These are phyloP conservation scores for Brachypodius melanocephalos DNA, from an alignment of 2,113 vertebrate species.

Conservation along the genomic window DNA sequence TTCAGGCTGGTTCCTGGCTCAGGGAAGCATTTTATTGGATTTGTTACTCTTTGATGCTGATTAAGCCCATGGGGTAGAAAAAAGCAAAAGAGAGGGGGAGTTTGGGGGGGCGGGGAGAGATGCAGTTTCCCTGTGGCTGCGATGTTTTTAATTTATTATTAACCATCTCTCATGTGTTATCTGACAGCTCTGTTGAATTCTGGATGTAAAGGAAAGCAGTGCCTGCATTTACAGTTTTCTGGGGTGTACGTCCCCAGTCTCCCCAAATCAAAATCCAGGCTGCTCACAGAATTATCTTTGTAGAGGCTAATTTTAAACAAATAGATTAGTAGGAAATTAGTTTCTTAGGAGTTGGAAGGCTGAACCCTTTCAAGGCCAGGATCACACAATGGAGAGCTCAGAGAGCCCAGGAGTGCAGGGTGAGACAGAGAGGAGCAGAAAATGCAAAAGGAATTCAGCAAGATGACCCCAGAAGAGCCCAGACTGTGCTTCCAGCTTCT, in stretches of 20 bases:
- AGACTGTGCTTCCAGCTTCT: neutral
- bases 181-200: slow-evolving; percentile 57
- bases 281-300: slow-evolving; percentile 10
- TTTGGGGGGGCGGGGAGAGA: slow-evolving; percentile 30
- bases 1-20: slow-evolving; percentile 68
- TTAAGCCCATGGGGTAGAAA: slow-evolving; percentile 76
- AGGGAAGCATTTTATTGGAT: slow-evolving; percentile 79
- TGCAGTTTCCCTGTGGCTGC: slow-evolving; percentile 56
- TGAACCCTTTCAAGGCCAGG: neutral
- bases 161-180: slow-evolving; percentile 68
- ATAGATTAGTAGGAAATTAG: slow-evolving; percentile 30
- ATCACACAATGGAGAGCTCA: neutral
- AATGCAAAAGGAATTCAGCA: neutral
- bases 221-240: slow-evolving; percentile 41
- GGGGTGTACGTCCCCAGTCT: neutral
- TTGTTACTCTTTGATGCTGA: slow-evolving; percentile 80
- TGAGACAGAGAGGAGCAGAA: neutral
- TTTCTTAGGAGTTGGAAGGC: neutral
- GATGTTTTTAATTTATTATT: slow-evolving; percentile 79
- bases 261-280: slow-evolving; percentile 7
- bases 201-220: slow-evolving; percentile 39
- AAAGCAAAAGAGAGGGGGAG: slow-evolving; percentile 47
- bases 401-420: neutral
- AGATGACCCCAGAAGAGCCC: neutral
- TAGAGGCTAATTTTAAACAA: slow-evolving; percentile 59